Evolutionary conservation across 2,888 invertebrate species (phyloP), one percentile per base, ranked within the genome.

Genomic region (Cheilosia grossa): DNA sequence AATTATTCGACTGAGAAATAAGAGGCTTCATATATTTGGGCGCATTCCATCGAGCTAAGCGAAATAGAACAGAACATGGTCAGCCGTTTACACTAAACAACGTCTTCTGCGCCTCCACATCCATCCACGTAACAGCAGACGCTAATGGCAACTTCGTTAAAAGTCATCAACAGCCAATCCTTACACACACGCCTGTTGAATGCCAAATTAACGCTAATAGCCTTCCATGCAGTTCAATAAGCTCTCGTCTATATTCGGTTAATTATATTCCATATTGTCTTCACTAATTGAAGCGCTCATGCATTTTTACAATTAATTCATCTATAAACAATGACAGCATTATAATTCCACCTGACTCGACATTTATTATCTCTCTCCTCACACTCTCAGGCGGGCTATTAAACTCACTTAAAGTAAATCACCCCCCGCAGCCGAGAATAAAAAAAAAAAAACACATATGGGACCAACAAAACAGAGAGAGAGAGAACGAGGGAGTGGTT

Each of bases 261-360:
- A 49, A 63, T 51, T 54, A 75, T 24, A 24, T 70, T 80, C 53
- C 75, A 54, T 64, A 59, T 83, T 69, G 61, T 69, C 69, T 53
- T 40, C 64, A 59, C 64, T 70, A 49, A 63, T 74, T 66, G 59
- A 73, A 42, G 37, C 58, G 27, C 19, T 37, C 79, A 67, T 82
- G 73, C 61, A 61, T 78, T 72, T 82, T 78, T 78, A 30, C 53
- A 78, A 82, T 78, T 70, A 72, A 72, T 82, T 73, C 78, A 54
- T 72, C 53, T 19, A 59, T 66, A 61, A 69, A 64, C 53, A 72
- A 77, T 66, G 21, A 19, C 44, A 72, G 27, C 66, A 63, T 21
- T 3, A 59, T 63, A 54, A 77, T 56, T 64, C 56, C 75, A 59
- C 42, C 67, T 67, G 75, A 67, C 67, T 75, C 37, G 75, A 59